Evolutionary conservation across 2,113 vertebrate genomes (phyloP), one percentile per base, ranked within the genome.

Genomic region (Telmatochromis brachygnathus): DNA sequence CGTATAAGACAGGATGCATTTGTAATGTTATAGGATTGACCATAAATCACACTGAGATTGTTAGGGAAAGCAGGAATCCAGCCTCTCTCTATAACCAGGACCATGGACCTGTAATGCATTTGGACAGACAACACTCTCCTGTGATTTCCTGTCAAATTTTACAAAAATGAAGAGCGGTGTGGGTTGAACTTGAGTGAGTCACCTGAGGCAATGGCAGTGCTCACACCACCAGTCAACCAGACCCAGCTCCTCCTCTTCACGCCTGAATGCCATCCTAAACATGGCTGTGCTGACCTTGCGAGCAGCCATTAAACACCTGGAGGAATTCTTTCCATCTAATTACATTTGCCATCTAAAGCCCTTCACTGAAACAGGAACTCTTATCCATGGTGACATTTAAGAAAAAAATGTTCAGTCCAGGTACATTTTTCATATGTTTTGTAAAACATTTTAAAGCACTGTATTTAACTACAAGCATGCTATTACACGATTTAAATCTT

Each of bases 251-350:
- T 89, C 88, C 88, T 91, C 91, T 94, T 95, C 94, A 96, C 82
- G 91, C 90, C 84, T 93, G 92, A 92, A 87, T 42, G 79, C 87
- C 89, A 90, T 94, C 94, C 95, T 94, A 95, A 96, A 96, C 96
- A 95, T 93, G 92, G 92, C 94, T 93, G 91, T 37, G 82, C 91
- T 94, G 94, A 96, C 96, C 96, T 96, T 97, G 96, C 37, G 81
- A 93, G 92, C 89, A 90, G 93, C 93, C 87, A 92, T 96, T 96
- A 94, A 96, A 96, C 95, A 96, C 94, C 96, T 96, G 95, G 94
- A 94, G 95, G 94, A 94, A 94, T 96, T 95, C 84, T 92, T 55
- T 85, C 88, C 45, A 82, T 95, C 93, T 96, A 96, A 96, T 96
- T 96, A 95, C 95, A 96, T 93, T 91, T 93, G 89, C 91, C 89